These are phyloP conservation scores for Papilio machaon DNA, from an alignment of 1,140 invertebrate genomes.

Conservation along the genomic window DNA sequence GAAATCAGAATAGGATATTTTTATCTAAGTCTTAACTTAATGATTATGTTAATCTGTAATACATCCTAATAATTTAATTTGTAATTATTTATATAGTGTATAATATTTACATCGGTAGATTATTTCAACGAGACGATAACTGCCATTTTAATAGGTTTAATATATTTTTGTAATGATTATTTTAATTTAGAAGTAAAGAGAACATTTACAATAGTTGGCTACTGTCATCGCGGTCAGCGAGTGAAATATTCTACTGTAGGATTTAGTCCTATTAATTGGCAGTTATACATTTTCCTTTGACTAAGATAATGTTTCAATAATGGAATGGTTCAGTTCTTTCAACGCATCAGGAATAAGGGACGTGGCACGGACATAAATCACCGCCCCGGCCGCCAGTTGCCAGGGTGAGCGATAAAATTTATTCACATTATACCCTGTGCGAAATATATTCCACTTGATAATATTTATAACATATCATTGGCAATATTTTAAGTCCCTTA, in stretches of 20 bases:
- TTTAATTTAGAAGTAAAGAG: conserved; percentile 41
- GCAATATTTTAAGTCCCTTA: conserved; percentile 75
- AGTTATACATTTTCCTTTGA: conserved; percentile 68
- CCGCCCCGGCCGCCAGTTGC: conserved; percentile 47
- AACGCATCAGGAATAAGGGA: conserved; percentile 76
- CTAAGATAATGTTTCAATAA: conserved; percentile 68
- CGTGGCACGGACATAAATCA: conserved; percentile 68
- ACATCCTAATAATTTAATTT: conserved; percentile 77
- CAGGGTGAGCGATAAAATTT: conserved; percentile 55
- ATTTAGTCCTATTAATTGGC: conserved; percentile 63
- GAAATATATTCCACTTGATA: conserved; percentile 71
- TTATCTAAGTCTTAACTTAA: conserved; percentile 74
- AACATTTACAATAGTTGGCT: conserved; percentile 25
- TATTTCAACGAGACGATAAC: conserved; percentile 70
- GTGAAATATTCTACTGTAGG: conserved; percentile 38
- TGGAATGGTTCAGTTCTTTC: conserved; percentile 77
- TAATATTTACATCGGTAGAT: conserved; percentile 75
- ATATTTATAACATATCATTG: conserved; percentile 73
- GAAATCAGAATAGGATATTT: conserved; percentile 74
- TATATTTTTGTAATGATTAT: conserved; percentile 41
- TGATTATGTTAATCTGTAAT: conserved; percentile 80
- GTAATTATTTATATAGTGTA: conserved; percentile 78
- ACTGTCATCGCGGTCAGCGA: conserved; percentile 9
- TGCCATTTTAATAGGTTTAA: conserved; percentile 66
- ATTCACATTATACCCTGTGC: conserved; percentile 80